Evolutionary conservation across 2,113 vertebrate species (phyloP), one percentile per base, ranked within the genome.

Genomic region (Scomber japonicus): DNA sequence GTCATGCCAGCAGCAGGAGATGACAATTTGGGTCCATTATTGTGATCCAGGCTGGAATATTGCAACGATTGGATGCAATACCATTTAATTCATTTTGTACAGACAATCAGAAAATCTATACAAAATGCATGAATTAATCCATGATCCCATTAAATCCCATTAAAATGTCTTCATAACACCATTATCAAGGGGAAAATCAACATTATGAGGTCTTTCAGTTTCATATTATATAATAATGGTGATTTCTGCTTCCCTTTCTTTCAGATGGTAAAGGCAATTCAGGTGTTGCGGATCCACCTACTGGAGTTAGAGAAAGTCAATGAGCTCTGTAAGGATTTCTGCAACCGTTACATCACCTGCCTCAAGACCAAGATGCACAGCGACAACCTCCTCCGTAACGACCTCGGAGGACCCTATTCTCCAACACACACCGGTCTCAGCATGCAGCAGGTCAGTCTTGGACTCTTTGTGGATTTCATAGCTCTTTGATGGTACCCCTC

Each of bases 301-400:
- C 89, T 99, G 83, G 98, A 99, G 90, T 67, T 99, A 90, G 98
- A 99, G 95, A 99, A 99, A 91, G 98, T 99, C 92, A 99, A 98
- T 3, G 98, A 99, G 91, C 95, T 99, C 92, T 99, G 98, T 94
- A 99, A 99, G 93, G 98, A 99, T 93, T 99, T 99, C 71, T 99
- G 98, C 93, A 98, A 99, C 89, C 98, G 98, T 27, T 99, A 99
- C 81, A 99, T 99, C 95, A 99, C 98, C 92, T 99, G 98, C 94
- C 97, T 99, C 93, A 99, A 99, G 95, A 99, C 97, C 88, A 99
- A 99, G 97, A 99, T 99, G 98, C 97, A 99, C 96, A 99, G 98
- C 0, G 98, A 99, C 92, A 99, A 99, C 96, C 96, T 99, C 92
- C 97, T 99, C 90, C 97, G 98, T 90, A 99, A 98, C 0, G 98